Evolutionary conservation across 2,888 invertebrate species (phyloP).

Genomic region (Dorcus hopei): DNA sequence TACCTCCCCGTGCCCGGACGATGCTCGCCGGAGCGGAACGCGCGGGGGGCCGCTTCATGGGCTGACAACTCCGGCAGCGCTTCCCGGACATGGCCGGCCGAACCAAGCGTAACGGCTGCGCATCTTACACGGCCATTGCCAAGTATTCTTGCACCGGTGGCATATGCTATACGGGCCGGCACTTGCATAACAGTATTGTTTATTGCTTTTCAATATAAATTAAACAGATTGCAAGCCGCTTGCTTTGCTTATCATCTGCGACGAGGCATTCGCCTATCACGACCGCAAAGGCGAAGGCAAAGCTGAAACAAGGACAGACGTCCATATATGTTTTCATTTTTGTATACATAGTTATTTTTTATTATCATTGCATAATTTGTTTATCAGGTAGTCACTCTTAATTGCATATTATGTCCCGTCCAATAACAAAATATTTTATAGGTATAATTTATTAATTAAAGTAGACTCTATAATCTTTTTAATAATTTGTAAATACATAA

Average conservation of each 20-base stretch:
- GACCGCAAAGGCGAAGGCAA: not conserved
- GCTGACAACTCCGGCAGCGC: slow-evolving; percentile 38
- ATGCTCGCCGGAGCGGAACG: slow-evolving; percentile 26
- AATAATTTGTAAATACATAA: too few relatives aligned
- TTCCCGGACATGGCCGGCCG: slow-evolving; percentile 40
- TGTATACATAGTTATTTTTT: too few relatives aligned
- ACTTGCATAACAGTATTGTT: not conserved
- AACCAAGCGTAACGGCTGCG: slow-evolving; percentile 38
- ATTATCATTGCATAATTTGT: too few relatives aligned
- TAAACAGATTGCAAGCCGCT: slow-evolving; percentile 10
- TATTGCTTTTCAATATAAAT: not conserved
- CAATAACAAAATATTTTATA: too few relatives aligned
- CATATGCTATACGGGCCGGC: slow-evolving; percentile 7
- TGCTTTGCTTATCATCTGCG: not conserved
- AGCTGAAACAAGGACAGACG: not conserved
- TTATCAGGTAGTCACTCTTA: too few relatives aligned
- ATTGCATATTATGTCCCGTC: too few relatives aligned
- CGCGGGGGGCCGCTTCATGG: slow-evolving; percentile 37
- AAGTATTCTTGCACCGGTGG: slow-evolving; percentile 6
- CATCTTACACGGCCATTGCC: slow-evolving; percentile 29
- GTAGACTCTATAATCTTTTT: too few relatives aligned
- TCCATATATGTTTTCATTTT: too few relatives aligned
- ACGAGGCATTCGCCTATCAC: not conserved
- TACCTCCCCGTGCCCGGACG: slow-evolving; percentile 29
- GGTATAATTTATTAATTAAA: too few relatives aligned